Percentiles rank a stretch among this genome's conserved stretches.
Evolutionary conservation across 1,140 invertebrate species (phyloP).

Genomic region (Oedothorax gibbosus): DNA sequence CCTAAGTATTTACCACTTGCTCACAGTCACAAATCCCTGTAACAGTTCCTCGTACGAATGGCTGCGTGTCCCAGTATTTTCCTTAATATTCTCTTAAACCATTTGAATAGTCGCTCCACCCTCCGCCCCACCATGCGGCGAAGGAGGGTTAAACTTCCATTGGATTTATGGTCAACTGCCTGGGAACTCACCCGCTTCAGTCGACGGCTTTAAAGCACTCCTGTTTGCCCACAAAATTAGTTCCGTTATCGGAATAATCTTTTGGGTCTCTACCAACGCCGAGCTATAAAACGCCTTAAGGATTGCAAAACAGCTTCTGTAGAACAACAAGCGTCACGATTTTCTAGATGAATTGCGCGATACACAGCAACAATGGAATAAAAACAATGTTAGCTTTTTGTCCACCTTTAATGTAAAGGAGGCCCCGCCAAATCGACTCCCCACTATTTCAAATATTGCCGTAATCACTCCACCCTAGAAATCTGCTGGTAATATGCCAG

Average conservation of each 20-base stretch:
- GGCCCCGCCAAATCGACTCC: neutral
- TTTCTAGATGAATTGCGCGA: neutral
- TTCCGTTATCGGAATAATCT: neutral
- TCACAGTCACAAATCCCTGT: neutral
- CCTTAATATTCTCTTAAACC: neutral
- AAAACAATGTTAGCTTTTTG: neutral
- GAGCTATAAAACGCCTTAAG: neutral
- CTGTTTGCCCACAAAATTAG: neutral
- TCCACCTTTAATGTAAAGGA: neutral
- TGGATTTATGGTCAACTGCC: neutral
- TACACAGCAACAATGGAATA: conserved; percentile 3
- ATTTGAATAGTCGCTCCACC: neutral
- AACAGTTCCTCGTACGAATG: neutral
- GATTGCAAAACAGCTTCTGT: neutral
- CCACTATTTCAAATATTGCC: neutral
- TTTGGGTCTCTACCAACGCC: neutral
- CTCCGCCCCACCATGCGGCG: neutral
- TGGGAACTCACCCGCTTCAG: neutral
- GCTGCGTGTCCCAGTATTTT: neutral
- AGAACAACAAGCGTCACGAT: neutral
- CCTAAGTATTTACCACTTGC: no score
- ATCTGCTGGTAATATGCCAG: neutral
- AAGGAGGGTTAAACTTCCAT: neutral
- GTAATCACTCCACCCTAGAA: no score
- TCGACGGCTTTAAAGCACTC: neutral